Base-by-base conservation (phyloP, 2,888 invertebrate species). In the Metallyticus violacea region DNA sequence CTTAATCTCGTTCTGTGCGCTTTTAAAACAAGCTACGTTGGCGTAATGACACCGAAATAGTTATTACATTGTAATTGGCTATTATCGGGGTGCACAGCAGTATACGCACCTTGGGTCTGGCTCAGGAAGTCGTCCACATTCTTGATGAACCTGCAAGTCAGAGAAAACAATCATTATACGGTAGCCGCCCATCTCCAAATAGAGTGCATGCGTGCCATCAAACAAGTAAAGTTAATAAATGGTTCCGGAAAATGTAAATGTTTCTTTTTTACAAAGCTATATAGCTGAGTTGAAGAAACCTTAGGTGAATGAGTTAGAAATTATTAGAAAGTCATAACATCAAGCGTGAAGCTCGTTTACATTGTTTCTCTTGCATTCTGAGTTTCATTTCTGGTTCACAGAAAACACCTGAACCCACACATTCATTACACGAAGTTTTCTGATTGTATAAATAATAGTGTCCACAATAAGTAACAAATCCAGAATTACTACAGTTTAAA, bases 71-170 rank as follows among this genome's bases (percentile, higher is more conserved):
- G 82, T 76, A 76, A 76, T 76, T 62, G 7, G 76, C 82, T 82
- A 76, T 82, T 82, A 82, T 26, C 15, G 40, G 9, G 2, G 9
- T n/a, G n/a, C n/a, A n/a, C n/a, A n/a, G n/a, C n/a, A n/a, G n/a
- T 40, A 62, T 62, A 62, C 40, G 40, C 40, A 62, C 26, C 81
- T 30, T n/a, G 25, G 26, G 85, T n/a, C 77, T 29, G 9, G n/a
- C 15, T n/a, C 27, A 80, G 77, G 62, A 85, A 85, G 81, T 80
- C 85, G 28, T 85, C 85, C 77, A 85, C 85, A n/a, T 27, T 28
- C 76, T 25, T 40, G 79, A 85, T 81, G 79, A 85, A 85, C 77
- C 85, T 85, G 85, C 9, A 85, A 85, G 40, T 0, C 40, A 62
- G 40, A 62, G 40, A 62, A 62, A 62, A 62, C 40, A 62, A 62